These are phyloP conservation scores for Zaprionus vittiger DNA, from an alignment of 1,140 invertebrate species.

Conservation along the genomic window DNA sequence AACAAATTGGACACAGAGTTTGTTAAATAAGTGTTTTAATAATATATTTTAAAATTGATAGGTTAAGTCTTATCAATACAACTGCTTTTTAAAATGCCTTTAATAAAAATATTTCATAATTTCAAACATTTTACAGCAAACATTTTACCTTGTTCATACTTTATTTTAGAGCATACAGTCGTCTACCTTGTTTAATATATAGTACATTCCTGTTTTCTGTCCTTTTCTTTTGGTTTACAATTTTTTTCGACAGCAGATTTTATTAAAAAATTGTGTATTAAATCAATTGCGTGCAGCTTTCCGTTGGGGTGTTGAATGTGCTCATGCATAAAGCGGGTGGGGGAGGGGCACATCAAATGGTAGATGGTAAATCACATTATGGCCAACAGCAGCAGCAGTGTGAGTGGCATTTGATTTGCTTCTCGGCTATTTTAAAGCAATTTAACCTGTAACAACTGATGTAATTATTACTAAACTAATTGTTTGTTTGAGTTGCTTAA, in stretches of 20 bases:
- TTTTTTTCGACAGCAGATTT: constrained; percentile 64
- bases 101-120: no score
- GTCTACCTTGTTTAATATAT: neutral
- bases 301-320: constrained; percentile 67
- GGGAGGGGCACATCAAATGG: constrained; percentile 28
- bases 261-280: constrained; percentile 83
- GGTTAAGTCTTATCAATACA: no score
- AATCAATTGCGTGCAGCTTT: constrained; percentile 80
- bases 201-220: constrained; percentile 19
- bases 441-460: constrained; percentile 7
- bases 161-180: constrained; percentile 2
- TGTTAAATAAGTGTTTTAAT: no score
- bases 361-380: constrained; percentile 42
- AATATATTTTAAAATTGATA: no score
- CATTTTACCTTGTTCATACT: no score
- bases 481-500: constrained; percentile 5
- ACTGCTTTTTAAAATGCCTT: no score
- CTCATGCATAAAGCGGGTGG: constrained; percentile 63
- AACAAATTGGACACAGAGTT: no score
- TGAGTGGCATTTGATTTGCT: constrained; percentile 16
- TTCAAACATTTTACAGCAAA: no score
- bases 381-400: constrained; percentile 6
- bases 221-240: constrained; percentile 46
- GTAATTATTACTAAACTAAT: constrained; percentile 18
- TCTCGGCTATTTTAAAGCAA: neutral